Evolutionary conservation across 64 coral and sea anemone genomes (phyloP), one percentile per base, ranked within the genome.

Genomic region (Hydrozoanthus tunicans): DNA sequence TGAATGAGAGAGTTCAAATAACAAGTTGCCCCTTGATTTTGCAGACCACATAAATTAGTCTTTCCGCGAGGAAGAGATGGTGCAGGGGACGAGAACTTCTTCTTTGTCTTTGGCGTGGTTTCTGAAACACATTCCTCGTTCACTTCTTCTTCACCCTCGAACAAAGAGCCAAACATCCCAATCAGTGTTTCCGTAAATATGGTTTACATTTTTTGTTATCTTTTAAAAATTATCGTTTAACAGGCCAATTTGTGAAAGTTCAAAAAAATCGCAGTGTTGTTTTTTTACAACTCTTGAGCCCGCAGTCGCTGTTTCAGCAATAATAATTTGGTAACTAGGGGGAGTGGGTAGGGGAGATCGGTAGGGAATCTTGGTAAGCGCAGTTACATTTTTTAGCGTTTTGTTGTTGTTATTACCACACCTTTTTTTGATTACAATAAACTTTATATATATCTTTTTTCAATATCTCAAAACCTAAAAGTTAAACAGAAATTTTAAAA

Each of bases 1-100:
- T 96, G 95, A 66, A 96, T 83, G 20, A 96, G 68, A 63, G 95
- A 96, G 64, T 96, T 96, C 69, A 96, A 81, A 71, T 96, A 96
- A 32, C 95, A 96, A 12, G 95, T 96, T 17, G 91, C 95, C 89
- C 95, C 95, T 73, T 96, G 95, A 54, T 96, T 96, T 23, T 86
- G 86, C 58, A 96, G 82, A 61, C 95, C 95, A 91, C 95, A 96
- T 8, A 96, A 86, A 52, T 77, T 13, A 68, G 95, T 96, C 9
- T 89, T 32, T 59, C 95, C 92, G 9, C 92, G 76, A 4, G 88
- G 89, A 23, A 59, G 58, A 27, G 92, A 81, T 8, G 89, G 95
- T 43, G 68, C n/a, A 71, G 27, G 32, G 9, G 64, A 12, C 59
- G 9, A 56, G 54, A 32, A 1, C 55, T 70, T 80, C 59, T 89